Percentiles rank a stretch among this genome's conserved stretches.
Conservation (phyloP, 2,888 invertebrate species). For the Cephalotes varians region DNA sequence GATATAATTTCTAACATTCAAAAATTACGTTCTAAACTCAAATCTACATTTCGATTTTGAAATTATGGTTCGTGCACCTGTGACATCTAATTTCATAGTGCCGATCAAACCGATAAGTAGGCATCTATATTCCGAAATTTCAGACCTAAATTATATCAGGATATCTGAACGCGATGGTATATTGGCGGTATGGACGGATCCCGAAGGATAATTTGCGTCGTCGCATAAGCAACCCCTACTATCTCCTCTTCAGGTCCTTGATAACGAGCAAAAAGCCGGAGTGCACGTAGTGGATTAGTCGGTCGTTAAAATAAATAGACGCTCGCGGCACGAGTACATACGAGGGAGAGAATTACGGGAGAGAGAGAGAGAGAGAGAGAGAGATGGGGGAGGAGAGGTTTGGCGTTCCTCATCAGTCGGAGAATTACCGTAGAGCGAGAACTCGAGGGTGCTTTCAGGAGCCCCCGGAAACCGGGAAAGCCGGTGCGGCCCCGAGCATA, state of each 20-base stretch:
- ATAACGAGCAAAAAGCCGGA: slow-evolving; percentile 48
- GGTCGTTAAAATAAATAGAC: slow-evolving; percentile 55
- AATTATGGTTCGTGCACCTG: neutral
- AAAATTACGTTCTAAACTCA: neutral
- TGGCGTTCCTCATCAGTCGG: slow-evolving; percentile 44
- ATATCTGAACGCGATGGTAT: neutral
- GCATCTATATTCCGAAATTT: neutral
- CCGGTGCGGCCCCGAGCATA: slow-evolving; percentile 43
- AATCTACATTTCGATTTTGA: neutral
- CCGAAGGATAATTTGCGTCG: slow-evolving; percentile 30
- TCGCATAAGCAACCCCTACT: slow-evolving; percentile 1
- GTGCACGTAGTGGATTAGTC: slow-evolving; percentile 51
- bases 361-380: neutral
- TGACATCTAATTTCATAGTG: neutral
- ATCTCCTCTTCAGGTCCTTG: slow-evolving; percentile 10
- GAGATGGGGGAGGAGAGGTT: neutral
- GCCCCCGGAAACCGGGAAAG: slow-evolving; percentile 54
- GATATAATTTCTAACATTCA: slow-evolving; percentile 3
- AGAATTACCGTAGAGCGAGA: slow-evolving; percentile 52
- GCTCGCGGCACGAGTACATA: slow-evolving; percentile 42
- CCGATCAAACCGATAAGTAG: neutral
- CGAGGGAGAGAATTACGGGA: slow-evolving; percentile 29
- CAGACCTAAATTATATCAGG: slow-evolving; percentile 1
- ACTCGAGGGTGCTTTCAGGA: slow-evolving; percentile 53
- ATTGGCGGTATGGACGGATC: neutral